phyloP scores from a whole-genome alignment of 2,888 invertebrate genomes.

The Rhogogaster chlorosoma region DNA sequence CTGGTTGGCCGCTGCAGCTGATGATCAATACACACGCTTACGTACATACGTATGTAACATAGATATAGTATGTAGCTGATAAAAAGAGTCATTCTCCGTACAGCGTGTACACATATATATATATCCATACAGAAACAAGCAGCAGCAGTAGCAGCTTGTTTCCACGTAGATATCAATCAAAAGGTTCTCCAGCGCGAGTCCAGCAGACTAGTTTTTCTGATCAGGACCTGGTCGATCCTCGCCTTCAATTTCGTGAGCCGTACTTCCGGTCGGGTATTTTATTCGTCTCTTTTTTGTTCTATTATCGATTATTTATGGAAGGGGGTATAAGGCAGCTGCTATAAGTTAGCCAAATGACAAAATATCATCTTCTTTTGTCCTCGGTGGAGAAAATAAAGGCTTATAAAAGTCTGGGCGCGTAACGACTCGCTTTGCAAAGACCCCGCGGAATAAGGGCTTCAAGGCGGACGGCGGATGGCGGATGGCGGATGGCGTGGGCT shows the following conservation, averaged over 20 bases:
- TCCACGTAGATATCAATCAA: constrained; percentile 44
- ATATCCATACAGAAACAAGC: constrained; percentile 11
- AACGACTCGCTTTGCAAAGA: constrained; percentile 2
- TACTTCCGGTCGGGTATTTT: constrained; percentile 26
- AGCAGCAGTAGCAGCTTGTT: constrained; percentile 10
- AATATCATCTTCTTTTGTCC: constrained; percentile 15
- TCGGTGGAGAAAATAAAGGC: constrained; percentile 1
- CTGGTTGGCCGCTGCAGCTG: background rate
- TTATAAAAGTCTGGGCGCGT: background rate
- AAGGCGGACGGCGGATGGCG: constrained; percentile 12
- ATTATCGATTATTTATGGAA: background rate
- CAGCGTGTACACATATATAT: background rate
- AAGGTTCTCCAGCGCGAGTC: constrained; percentile 6
- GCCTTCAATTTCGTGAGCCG: background rate
- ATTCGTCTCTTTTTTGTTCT: background rate
- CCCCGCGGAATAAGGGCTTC: constrained; percentile 1
- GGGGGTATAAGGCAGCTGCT: constrained; percentile 1
- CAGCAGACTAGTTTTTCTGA: constrained; percentile 38
- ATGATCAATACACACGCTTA: constrained; percentile 26
- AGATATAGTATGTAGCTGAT: background rate
- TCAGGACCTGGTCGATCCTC: constrained; percentile 17
- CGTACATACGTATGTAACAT: background rate
- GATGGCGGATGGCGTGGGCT: constrained; percentile 40
- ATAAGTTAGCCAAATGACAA: background rate
- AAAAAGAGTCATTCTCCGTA: constrained; percentile 25